A percentile compares a stretch with the other conserved stretches of the same genome.
Conservation (phyloP, 2,888 invertebrate genomes). For the Rhyacophila evoluta region DNA sequence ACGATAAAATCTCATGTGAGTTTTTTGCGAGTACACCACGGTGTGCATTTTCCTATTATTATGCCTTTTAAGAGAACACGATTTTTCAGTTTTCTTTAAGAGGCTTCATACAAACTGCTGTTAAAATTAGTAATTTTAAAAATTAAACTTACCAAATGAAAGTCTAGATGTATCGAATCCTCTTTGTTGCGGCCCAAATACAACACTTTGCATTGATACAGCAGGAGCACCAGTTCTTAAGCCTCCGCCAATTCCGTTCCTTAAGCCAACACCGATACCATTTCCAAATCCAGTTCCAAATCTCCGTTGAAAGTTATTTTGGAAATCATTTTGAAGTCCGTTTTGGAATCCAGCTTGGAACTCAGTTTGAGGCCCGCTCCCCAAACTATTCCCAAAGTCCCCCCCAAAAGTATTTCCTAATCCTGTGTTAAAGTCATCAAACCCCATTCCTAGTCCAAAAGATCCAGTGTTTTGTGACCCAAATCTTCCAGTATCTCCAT, state of each 20-base stretch:
- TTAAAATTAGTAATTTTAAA: too few species aligned
- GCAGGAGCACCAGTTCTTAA: not conserved
- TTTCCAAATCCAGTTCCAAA: not conserved
- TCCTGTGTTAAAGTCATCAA: not conserved
- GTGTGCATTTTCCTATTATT: too few species aligned
- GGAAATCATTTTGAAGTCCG: not conserved
- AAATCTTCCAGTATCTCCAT: not conserved
- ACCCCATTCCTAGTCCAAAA: not conserved
- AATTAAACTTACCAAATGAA: not conserved
- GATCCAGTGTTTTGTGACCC: not conserved
- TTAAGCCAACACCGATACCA: conserved; percentile 25
- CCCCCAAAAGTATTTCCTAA: conserved; percentile 4
- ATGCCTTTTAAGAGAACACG: too few species aligned
- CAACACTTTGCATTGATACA: conserved; percentile 43
- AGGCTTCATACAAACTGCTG: too few species aligned
- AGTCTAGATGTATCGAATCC: not conserved
- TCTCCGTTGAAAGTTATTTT: not conserved
- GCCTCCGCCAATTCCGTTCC: conserved; percentile 23
- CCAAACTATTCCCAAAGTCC: not conserved
- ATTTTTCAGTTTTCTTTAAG: too few species aligned
- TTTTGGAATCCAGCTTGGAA: too few species aligned
- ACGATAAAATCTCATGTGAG: too few species aligned
- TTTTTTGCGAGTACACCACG: too few species aligned
- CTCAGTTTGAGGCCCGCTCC: too few species aligned
- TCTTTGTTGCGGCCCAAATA: conserved; percentile 12